Evolutionary conservation across 2,113 vertebrate genomes (phyloP).

Genomic region (Rhinopomastus cyanomelas): DNA sequence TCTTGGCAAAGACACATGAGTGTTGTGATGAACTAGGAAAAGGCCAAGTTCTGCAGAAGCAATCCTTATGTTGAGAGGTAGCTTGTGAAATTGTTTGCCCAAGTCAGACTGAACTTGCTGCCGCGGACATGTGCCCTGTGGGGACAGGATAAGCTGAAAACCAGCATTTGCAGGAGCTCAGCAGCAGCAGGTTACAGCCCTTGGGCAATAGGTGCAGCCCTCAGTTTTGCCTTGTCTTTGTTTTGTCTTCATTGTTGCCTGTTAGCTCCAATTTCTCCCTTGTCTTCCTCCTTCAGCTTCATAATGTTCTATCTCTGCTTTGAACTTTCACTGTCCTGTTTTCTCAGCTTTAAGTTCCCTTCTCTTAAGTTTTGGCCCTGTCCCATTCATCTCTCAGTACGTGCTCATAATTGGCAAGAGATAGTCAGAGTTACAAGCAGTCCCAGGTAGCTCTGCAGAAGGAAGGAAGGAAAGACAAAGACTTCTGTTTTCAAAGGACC

Average conservation of each 20-base stretch:
- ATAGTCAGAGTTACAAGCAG: neutral
- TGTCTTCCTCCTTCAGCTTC: neutral
- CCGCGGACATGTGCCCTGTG: neutral
- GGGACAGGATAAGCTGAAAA: neutral
- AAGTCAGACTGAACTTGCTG: neutral
- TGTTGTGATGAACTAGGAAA: neutral
- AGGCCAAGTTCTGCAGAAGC: neutral
- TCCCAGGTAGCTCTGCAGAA: neutral
- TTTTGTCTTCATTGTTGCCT: neutral
- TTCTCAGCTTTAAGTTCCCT: neutral
- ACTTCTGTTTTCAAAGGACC: neutral
- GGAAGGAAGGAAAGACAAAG: neutral
- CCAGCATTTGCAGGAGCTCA: neutral
- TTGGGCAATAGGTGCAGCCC: neutral
- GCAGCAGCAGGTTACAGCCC: neutral
- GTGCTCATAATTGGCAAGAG: neutral
- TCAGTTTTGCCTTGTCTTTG: neutral
- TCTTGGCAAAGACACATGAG: neutral
- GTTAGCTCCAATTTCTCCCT: neutral
- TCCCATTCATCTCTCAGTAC: neutral
- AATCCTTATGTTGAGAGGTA: neutral
- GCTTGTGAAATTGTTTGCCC: neutral
- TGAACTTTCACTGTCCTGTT: neutral
- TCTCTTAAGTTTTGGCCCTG: neutral
- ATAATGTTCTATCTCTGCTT: neutral